Evolutionary conservation across 1,140 invertebrate genomes (phyloP).

Genomic region (Camponotus pennsylvanicus): DNA sequence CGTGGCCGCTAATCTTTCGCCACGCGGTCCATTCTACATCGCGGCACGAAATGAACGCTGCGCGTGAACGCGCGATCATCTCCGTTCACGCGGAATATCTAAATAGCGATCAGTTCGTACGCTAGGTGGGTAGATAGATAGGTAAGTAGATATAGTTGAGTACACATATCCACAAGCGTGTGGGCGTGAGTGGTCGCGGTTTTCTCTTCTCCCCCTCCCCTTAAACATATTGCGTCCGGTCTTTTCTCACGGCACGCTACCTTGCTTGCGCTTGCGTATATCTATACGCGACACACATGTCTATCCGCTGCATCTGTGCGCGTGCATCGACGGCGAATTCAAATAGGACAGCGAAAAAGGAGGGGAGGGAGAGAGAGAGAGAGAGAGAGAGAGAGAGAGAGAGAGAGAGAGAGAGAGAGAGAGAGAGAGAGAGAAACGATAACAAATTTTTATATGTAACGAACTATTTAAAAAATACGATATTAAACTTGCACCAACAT

Average conservation of each 20-base stretch:
- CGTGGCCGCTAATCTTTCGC: background rate
- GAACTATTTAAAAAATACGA: too few relatives aligned
- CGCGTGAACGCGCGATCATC: slow-evolving; percentile 28
- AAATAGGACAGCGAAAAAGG: background rate
- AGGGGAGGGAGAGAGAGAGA: background rate
- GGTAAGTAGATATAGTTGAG: background rate
- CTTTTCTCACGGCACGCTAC: slow-evolving; percentile 60
- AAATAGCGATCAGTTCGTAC: slow-evolving; percentile 70
- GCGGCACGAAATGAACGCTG: slow-evolving; percentile 29
- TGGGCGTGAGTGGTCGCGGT: slow-evolving; percentile 58
- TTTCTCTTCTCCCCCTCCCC: slow-evolving; percentile 27
- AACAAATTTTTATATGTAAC: too few relatives aligned
- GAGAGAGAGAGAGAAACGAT: too few relatives aligned
- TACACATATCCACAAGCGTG: slow-evolving; percentile 47
- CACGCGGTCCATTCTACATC: background rate
- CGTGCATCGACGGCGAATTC: background rate
- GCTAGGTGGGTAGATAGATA: slow-evolving; percentile 48
- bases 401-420: background rate
- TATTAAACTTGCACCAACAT: too few relatives aligned
- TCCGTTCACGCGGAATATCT: slow-evolving; percentile 63
- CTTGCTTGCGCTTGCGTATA: background rate
- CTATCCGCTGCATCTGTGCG: background rate
- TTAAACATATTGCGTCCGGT: slow-evolving; percentile 15
- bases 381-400: background rate
- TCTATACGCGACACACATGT: background rate